Percentiles rank a stretch among this genome's conserved stretches.
These are phyloP conservation scores for Umimayanthus chanpuru DNA, from an alignment of 92 coral and sea anemone species.

Conservation along the genomic window DNA sequence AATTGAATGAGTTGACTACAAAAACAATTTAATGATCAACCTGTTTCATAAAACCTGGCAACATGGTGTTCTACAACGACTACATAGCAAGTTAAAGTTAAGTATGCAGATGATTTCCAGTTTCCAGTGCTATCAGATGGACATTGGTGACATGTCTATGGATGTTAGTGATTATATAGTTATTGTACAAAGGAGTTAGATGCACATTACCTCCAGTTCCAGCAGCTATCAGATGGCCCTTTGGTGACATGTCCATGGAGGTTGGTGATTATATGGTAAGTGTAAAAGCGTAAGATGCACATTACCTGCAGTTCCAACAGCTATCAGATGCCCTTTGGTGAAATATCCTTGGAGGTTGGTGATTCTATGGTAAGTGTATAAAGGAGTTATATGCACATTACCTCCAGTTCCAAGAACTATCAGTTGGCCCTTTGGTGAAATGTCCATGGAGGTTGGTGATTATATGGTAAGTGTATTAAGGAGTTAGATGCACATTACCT, in stretches of 20 bases:
- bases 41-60: no score
- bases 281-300: no score
- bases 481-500: no score
- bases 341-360: no score
- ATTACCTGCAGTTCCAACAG: no score
- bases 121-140: constrained; percentile 87
- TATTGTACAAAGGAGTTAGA: neutral
- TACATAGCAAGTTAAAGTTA: no score
- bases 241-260: constrained; percentile 85
- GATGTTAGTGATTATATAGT: neutral
- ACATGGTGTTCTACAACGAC: no score
- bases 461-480: no score
- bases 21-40: no score
- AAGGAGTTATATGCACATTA: constrained; percentile 10
- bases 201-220: constrained; percentile 76
- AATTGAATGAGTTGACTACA: no score
- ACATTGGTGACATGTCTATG: constrained; percentile 88
- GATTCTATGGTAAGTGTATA: neutral
- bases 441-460: constrained; percentile 79
- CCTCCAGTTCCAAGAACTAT: constrained; percentile 93
- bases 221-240: constrained; percentile 83
- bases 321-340: constrained; percentile 23
- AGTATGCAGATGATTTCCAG: constrained; percentile 56
- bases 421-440: constrained; percentile 80
- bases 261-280: neutral